These are phyloP conservation scores for Drosophila paranaensis DNA, from an alignment of 2,888 invertebrate genomes.

Conservation along the genomic window DNA sequence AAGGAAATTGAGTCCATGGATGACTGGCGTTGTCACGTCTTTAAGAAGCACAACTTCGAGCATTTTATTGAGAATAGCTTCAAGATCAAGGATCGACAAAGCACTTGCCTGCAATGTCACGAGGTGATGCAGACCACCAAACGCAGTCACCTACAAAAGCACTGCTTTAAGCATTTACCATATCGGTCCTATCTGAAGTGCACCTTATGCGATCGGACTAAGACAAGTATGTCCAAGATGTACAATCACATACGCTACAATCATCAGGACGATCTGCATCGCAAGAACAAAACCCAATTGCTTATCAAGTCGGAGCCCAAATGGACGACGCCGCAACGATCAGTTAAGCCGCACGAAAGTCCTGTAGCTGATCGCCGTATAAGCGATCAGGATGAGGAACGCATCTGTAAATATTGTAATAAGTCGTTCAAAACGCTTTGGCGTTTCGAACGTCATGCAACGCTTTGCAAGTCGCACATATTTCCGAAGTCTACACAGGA, in stretches of 20 bases:
- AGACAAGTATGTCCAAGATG: slow-evolving; percentile 81
- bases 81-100: slow-evolving; percentile 58
- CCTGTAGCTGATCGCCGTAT: neutral
- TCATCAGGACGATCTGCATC: slow-evolving; percentile 63
- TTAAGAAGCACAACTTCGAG: slow-evolving; percentile 73
- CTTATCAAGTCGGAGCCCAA: slow-evolving; percentile 65
- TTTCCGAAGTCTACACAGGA: neutral
- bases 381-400: slow-evolving; percentile 29
- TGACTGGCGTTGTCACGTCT: slow-evolving; percentile 78
- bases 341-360: neutral
- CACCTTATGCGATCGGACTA: slow-evolving; percentile 73
- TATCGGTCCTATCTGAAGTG: slow-evolving; percentile 81
- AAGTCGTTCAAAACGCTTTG: slow-evolving; percentile 60
- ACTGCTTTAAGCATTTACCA: slow-evolving; percentile 80
- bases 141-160: slow-evolving; percentile 72
- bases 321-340: slow-evolving; percentile 20
- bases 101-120: slow-evolving; percentile 68
- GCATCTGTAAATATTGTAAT: slow-evolving; percentile 60
- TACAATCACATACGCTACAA: slow-evolving; percentile 75
- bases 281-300: slow-evolving; percentile 55
- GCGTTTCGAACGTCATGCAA: slow-evolving; percentile 55
- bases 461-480: slow-evolving; percentile 25
- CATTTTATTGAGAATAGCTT: slow-evolving; percentile 76
- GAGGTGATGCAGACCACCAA: slow-evolving; percentile 66
- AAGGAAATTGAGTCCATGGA: slow-evolving; percentile 65